These are phyloP conservation scores for Danionella dracula DNA, from an alignment of 2,797 vertebrate genomes.

Conservation along the genomic window DNA sequence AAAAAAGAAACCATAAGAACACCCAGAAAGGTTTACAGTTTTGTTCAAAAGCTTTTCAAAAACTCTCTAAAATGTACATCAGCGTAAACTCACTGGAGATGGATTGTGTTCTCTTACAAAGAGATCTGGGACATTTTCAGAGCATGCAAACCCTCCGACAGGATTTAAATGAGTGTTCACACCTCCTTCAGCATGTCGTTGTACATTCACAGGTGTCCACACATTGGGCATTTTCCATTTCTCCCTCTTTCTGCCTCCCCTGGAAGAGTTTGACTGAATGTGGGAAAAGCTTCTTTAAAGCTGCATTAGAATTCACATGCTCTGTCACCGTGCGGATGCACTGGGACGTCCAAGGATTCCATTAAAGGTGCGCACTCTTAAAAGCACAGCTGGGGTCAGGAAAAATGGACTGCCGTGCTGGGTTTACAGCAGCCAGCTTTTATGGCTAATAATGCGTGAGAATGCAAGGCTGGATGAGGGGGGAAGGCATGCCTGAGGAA, in stretches of 20 bases:
- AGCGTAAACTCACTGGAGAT: not conserved
- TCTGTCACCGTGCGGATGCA: constrained; percentile 15
- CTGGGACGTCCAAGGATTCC: constrained; percentile 14
- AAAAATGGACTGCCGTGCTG: constrained; percentile 21
- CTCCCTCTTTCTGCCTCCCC: not conserved
- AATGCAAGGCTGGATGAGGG: not conserved
- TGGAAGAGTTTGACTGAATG: constrained; percentile 6
- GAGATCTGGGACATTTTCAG: constrained; percentile 9
- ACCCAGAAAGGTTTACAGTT: too few species aligned
- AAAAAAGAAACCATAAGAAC: too few species aligned
- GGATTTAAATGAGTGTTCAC: constrained; percentile 39
- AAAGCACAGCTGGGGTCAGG: constrained; percentile 19
- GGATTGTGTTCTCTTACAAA: constrained; percentile 8
- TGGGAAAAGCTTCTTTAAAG: constrained; percentile 34
- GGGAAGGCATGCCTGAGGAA: too few species aligned
- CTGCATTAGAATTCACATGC: constrained; percentile 30
- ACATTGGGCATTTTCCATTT: not conserved
- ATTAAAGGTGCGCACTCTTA: constrained; percentile 24
- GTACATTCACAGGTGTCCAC: not conserved
- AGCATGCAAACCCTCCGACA: constrained; percentile 17
- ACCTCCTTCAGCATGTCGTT: not conserved
- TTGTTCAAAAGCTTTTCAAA: too few species aligned
- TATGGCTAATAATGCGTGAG: constrained; percentile 21
- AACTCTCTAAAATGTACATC: too few species aligned
- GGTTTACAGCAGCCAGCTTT: constrained; percentile 2